Evolutionary conservation across 2,113 vertebrate genomes (phyloP).

Genomic region (Scatophagus argus): DNA sequence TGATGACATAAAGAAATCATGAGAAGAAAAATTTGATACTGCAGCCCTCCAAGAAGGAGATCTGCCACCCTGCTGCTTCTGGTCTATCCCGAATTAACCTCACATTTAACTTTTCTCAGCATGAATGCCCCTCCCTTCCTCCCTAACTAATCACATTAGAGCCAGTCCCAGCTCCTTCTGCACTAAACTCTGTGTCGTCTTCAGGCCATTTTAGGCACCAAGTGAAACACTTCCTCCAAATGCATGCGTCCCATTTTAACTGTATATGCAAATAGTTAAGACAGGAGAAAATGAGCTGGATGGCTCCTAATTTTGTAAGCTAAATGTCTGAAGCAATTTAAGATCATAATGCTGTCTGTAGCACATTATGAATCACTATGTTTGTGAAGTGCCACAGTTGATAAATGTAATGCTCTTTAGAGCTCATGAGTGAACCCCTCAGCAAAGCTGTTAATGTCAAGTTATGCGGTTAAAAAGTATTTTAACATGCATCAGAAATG

Average conservation of each 20-base stretch:
- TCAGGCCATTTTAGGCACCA: constrained; percentile 47
- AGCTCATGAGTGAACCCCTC: constrained; percentile 37
- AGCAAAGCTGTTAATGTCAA: constrained; percentile 50
- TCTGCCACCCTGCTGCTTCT: constrained; percentile 62
- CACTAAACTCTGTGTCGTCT: constrained; percentile 58
- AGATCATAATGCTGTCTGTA: constrained; percentile 79
- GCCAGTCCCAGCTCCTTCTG: constrained; percentile 58
- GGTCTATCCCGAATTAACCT: constrained; percentile 72
- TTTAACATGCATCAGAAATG: constrained; percentile 77
- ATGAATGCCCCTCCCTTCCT: constrained; percentile 65
- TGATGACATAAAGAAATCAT: constrained; percentile 21
- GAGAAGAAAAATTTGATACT: constrained; percentile 50
- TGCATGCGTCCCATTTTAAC: constrained; percentile 69
- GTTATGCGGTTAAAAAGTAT: constrained; percentile 53
- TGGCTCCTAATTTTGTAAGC: constrained; percentile 46
- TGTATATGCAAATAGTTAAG: neutral
- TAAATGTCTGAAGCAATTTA: constrained; percentile 41
- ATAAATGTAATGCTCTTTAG: constrained; percentile 33
- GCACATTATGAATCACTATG: constrained; percentile 80
- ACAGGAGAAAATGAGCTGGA: constrained; percentile 33
- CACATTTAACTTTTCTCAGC: constrained; percentile 74
- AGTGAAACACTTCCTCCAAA: constrained; percentile 27
- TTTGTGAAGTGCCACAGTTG: constrained; percentile 50
- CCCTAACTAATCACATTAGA: constrained; percentile 74
- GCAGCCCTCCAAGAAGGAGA: constrained; percentile 64